phyloP scores from a whole-genome alignment of 1,140 invertebrate species.

The Tetramorium alpestre region DNA sequence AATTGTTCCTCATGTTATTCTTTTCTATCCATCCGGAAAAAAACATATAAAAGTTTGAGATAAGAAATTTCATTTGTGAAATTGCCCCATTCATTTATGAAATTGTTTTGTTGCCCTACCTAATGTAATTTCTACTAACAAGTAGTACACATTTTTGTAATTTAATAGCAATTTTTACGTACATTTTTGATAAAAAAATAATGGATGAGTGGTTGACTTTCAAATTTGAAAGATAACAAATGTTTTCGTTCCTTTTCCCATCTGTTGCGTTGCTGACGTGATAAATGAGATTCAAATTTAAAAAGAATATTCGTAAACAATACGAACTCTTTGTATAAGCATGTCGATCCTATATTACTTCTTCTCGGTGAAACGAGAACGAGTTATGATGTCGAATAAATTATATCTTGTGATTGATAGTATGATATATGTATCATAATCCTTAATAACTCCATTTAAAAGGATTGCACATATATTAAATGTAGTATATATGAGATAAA shows the following conservation, averaged over 20 bases:
- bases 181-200: not conserved
- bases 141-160: not conserved
- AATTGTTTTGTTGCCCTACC: conserved; percentile 16
- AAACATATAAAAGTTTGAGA: not conserved
- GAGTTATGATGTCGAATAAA: conserved; percentile 1
- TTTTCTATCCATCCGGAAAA: not conserved
- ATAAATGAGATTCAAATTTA: conserved; percentile 8
- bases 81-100: conserved; percentile 26
- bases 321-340: not conserved
- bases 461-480: not conserved
- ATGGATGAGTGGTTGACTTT: conserved; percentile 10
- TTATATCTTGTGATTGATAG: conserved; percentile 2
- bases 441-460: not conserved
- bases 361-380: not conserved
- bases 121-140: conserved; percentile 19
- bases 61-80: conserved; percentile 25
- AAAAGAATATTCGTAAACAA: not conserved
- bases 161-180: not conserved
- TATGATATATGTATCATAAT: not conserved
- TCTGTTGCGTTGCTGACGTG: not conserved
- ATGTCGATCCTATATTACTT: not conserved
- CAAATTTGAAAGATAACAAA: conserved; percentile 30
- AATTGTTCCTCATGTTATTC: not conserved
- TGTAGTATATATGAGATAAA: not conserved
- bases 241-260: not conserved